Base-by-base conservation (phyloP, 1,140 invertebrate genomes). In the Euwallacea fornicatus region DNA sequence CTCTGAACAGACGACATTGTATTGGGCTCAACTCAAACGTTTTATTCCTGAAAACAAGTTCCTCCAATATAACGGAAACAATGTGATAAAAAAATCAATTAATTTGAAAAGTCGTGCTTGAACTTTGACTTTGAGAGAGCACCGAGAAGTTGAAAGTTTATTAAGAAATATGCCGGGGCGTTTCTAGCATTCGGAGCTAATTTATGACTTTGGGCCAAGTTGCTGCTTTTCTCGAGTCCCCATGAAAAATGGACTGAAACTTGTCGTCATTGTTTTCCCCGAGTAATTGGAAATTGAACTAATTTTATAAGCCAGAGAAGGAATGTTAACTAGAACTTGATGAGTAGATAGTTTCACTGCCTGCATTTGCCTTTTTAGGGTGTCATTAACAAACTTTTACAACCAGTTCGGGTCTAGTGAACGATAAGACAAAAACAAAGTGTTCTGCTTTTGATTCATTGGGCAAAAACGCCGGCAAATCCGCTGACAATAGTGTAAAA, bases 401-500 rank as follows among this genome's bases (percentile, higher is more conserved):
- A 33, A 33, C 21, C 4, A 33, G 21, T 33, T 33, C 21, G 21
- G 21, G 21, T 33, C 21, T 33, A 33, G 21, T 33, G 21, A 33
- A 4, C 21, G 21, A 33, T 33, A 33, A 33, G 21, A 60, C 58
- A 60, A 60, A 60, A 60, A 60, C 58, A 60, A 10, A n/a, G 21
- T 41, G 21, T 41, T 13, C 7, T 60, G n/a, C 7, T 62, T 62
- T 62, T 62, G 60, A 62, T 62, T 62, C 60, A 62, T 46, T 15
- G 15, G 9, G 44, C 60, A 62, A 62, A 62, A 62, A 62, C 54
- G 46, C 9, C 46, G 9, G 13, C 46, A 50, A 50, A 50, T 50
- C 13, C 46, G 55, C 55, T 56, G 55, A 56, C 42, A 68, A 68
- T 59, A 59, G 66, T 41, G 42, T 59, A 61, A 68, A 68, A 68